phyloP scores from a whole-genome alignment of 2,113 vertebrate species.

The Mohoua ochrocephala region DNA sequence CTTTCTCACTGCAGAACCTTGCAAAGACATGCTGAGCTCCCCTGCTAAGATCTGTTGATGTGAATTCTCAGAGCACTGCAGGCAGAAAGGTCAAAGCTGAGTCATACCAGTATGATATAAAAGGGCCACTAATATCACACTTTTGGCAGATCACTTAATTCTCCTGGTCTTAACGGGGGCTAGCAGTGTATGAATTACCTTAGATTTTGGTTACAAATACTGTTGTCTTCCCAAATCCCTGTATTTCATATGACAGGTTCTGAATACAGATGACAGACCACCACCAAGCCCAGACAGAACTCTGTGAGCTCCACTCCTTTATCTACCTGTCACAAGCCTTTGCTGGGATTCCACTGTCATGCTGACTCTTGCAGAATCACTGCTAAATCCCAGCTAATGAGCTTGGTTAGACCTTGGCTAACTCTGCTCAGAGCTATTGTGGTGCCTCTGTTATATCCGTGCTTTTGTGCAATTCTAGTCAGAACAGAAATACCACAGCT shows the following conservation, averaged over 20 bases:
- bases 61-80: not conserved
- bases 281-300: not conserved
- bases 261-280: not conserved
- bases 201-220: not conserved
- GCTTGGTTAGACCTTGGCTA: not conserved
- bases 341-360: not conserved
- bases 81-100: not conserved
- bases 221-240: not conserved
- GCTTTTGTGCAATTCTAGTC: not conserved
- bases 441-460: not conserved
- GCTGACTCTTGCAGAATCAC: not conserved
- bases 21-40: not conserved
- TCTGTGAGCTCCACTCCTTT: not conserved
- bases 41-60: not conserved
- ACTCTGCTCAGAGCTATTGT: not conserved
- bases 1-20: not conserved
- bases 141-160: not conserved
- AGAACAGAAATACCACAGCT: not conserved
- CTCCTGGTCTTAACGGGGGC: not conserved
- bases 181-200: not conserved
- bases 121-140: not conserved
- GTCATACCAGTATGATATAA: not conserved
- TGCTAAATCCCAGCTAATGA: not conserved
- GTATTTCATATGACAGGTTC: fast-evolving
- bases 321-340: not conserved